Evolutionary conservation across 2,888 invertebrate species (phyloP), one percentile per base, ranked within the genome.

Genomic region (Invenusta paracnida): DNA sequence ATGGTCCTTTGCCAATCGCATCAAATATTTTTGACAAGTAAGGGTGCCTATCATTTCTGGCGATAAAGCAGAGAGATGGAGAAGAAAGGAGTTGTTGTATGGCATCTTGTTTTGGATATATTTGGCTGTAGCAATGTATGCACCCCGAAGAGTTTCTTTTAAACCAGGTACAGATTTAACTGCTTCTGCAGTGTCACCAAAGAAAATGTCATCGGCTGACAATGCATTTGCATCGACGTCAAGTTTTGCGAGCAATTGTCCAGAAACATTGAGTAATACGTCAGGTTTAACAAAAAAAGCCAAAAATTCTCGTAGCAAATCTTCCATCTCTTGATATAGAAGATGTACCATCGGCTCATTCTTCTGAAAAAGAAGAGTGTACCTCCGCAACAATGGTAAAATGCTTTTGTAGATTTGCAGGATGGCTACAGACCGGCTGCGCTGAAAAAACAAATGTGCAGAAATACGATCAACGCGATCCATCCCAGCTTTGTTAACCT

Each of bases 341-440:
- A 79, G 25, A 79, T 79, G 79, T 27, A 79, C n/a, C 79, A 79
- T 79, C 25, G 79, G 79, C 5, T 27, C 79, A 11, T 79, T 2
- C n/a, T 79, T 79, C 79, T 79, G 79, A n/a, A 79, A 79, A 27
- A 79, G 79, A 2, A 79, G n/a, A 25, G 79, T 79, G 79, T 25
- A 79, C n/a, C 79, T 2, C 2, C 79, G n/a, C 23, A 27, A 79
- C 5, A 79, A n/a, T 11, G 79, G 79, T 2, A 79, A n/a, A 25
- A 79, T n/a, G 28, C 79, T 79, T 79, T 79, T 79, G 79, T 79
- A 79, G n/a, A 48, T 48, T 17, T 48, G 5, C 48, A 48, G 17
- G 17, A 17, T 17, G 17, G 48, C 48, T 11, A 48, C 5, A 17
- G 5, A 48, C 5, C 48, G 48, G 5, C 48, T 48, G 5, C 48